phyloP scores from a whole-genome alignment of 2,113 vertebrate species.

The Cochlearius cochlearius region DNA sequence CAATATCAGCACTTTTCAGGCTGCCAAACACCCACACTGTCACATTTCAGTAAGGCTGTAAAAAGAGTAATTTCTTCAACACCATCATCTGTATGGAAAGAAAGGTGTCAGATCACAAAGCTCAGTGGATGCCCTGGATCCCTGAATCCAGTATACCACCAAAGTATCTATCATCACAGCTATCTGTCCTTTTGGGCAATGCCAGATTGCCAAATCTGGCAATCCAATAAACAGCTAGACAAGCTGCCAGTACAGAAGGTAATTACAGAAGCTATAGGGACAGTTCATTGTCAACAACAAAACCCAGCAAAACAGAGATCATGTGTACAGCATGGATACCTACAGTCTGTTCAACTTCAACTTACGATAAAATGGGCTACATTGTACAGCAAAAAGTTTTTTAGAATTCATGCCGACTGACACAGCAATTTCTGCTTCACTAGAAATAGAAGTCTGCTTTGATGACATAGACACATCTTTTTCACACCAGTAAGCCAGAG shows the following conservation, averaged over 20 bases:
- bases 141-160: not conserved
- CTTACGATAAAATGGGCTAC: not conserved
- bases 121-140: not conserved
- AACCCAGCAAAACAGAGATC: not conserved
- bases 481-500: not conserved
- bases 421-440: not conserved
- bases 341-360: not conserved
- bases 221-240: not conserved
- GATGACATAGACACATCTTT: not conserved
- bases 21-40: not conserved
- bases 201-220: not conserved
- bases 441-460: not conserved
- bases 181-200: not conserved
- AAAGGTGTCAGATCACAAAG: not conserved
- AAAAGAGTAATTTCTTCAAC: not conserved
- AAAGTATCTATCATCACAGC: not conserved
- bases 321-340: not conserved
- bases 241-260: not conserved
- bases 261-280: not conserved
- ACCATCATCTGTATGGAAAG: not conserved
- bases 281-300: not conserved
- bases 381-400: not conserved
- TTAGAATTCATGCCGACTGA: not conserved
- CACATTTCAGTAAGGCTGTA: not conserved
- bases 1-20: not conserved